Percentiles rank a stretch among this genome's conserved stretches.
These are phyloP conservation scores for Eueides isabella DNA, from an alignment of 1,140 invertebrate species.

Conservation along the genomic window DNA sequence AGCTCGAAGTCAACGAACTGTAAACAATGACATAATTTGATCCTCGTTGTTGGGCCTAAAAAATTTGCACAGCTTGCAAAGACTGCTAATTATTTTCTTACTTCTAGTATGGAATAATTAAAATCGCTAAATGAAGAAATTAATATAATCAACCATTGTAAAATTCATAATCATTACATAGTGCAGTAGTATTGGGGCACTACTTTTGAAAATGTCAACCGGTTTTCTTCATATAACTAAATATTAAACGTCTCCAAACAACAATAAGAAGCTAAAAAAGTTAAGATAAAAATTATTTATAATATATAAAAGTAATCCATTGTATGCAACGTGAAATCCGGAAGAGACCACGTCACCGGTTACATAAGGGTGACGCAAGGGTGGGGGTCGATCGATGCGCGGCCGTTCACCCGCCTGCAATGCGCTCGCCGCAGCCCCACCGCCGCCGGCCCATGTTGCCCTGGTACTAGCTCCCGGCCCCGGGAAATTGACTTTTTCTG, in stretches of 20 bases:
- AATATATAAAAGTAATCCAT: constrained; percentile 1
- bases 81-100: not conserved
- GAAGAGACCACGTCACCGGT: constrained; percentile 69
- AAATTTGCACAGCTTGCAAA: not conserved
- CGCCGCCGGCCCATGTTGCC: constrained; percentile 58
- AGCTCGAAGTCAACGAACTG: constrained; percentile 13
- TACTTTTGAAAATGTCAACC: not conserved
- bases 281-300: not conserved
- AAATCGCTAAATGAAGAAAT: not conserved
- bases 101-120: not conserved
- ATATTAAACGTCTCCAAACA: not conserved
- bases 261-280: not conserved
- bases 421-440: constrained; percentile 60
- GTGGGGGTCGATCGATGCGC: constrained; percentile 64
- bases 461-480: constrained; percentile 58
- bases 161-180: not conserved
- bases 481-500: constrained; percentile 47
- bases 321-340: constrained; percentile 39
- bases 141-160: not conserved
- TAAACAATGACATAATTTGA: constrained; percentile 19
- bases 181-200: not conserved
- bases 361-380: constrained; percentile 72
- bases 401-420: constrained; percentile 79
- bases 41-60: constrained; percentile 10
- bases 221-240: not conserved